These are phyloP conservation scores for Bradypodion ventrale DNA, from an alignment of 2,797 vertebrate species.

Conservation along the genomic window DNA sequence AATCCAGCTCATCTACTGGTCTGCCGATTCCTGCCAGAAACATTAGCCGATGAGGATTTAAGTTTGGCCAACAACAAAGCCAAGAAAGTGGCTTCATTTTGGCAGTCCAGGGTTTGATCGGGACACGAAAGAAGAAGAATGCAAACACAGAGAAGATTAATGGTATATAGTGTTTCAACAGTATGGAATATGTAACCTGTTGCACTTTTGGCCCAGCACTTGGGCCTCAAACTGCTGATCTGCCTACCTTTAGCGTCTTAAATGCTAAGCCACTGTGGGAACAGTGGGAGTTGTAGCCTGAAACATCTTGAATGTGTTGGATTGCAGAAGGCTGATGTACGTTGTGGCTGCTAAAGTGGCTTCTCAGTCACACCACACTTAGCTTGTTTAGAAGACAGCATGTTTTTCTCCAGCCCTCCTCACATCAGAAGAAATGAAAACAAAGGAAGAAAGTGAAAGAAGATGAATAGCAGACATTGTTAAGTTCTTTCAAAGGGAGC, in stretches of 20 bases:
- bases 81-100: too few species aligned
- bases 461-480: not conserved
- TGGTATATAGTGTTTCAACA: not conserved
- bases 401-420: not conserved
- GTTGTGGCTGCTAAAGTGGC: not conserved
- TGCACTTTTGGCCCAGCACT: not conserved
- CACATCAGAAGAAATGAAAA: not conserved
- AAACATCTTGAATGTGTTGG: not conserved
- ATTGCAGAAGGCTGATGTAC: not conserved
- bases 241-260: too few species aligned
- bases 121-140: too few species aligned
- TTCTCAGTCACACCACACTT: not conserved
- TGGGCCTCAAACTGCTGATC: too few species aligned
- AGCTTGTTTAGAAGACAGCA: not conserved
- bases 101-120: too few species aligned
- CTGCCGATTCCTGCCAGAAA: too few species aligned
- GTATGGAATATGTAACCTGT: not conserved
- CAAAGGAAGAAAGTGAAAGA: not conserved
- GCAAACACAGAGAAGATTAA: not conserved
- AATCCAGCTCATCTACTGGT: too few species aligned
- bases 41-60: too few species aligned
- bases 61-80: too few species aligned
- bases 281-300: not conserved
- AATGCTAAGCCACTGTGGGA: not conserved
- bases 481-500: slow-evolving; percentile 1